Percentiles rank a stretch among this genome's conserved stretches.
Conservation (phyloP, 2,797 vertebrate genomes). For the Aldrovandia affinis region DNA sequence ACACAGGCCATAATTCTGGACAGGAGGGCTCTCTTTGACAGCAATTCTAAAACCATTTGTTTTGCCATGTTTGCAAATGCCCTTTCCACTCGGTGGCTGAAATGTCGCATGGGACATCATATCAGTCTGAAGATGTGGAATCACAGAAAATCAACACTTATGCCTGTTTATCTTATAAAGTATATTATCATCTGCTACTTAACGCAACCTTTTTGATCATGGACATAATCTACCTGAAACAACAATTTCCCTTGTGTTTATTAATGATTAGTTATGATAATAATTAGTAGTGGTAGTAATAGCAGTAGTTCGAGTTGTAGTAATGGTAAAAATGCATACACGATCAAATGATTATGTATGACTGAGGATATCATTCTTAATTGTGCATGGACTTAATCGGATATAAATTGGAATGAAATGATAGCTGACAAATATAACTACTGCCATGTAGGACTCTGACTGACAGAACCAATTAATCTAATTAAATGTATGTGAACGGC, state of each 20-base stretch:
- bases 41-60: conserved; percentile 7
- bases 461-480: neutral
- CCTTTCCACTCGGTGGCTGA: neutral
- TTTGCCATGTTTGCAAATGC: conserved; percentile 9
- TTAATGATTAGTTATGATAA: neutral
- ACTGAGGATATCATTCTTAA: no score
- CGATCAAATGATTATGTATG: no score
- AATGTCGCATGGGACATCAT: neutral
- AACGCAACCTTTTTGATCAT: neutral
- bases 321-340: no score
- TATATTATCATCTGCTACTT: neutral
- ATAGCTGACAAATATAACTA: neutral
- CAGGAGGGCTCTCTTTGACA: neutral
- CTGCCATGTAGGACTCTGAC: neutral
- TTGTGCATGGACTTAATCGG: no score
- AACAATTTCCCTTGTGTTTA: neutral
- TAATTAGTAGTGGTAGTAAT: no score
- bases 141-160: neutral
- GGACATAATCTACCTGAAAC: neutral
- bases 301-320: neutral
- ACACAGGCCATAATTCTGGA: neutral
- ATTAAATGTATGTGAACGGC: neutral
- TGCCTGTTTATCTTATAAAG: neutral
- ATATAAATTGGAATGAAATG: neutral
- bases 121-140: neutral